phyloP scores from a whole-genome alignment of 2,888 invertebrate genomes.

The Latrodectus elegans region DNA sequence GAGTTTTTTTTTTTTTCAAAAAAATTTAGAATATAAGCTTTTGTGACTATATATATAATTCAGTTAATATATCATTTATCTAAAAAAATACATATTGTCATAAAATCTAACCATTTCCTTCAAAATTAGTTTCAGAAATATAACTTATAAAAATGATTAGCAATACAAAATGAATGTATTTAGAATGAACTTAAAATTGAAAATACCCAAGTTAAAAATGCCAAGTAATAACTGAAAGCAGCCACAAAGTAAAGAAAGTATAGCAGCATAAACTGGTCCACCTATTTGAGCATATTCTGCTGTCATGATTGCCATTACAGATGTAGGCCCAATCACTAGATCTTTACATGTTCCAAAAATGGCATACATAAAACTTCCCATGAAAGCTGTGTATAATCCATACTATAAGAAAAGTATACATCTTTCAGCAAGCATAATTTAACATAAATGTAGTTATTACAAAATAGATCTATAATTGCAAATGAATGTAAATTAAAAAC shows the following conservation, averaged over 20 bases:
- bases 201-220: slow-evolving; percentile 84
- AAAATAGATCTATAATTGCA: background rate
- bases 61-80: no score
- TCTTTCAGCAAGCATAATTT: no score
- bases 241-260: slow-evolving; percentile 88
- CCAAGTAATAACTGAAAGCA: slow-evolving; percentile 88
- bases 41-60: no score
- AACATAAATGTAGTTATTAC: no score
- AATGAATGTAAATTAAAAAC: background rate
- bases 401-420: slow-evolving; percentile 79
- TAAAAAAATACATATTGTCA: no score
- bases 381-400: slow-evolving; percentile 92
- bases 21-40: no score
- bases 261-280: slow-evolving; percentile 80
- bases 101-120: no score
- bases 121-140: no score
- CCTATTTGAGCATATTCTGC: slow-evolving; percentile 72
- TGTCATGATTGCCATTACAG: slow-evolving; percentile 91
- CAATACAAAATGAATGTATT: no score
- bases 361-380: slow-evolving; percentile 92
- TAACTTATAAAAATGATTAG: no score
- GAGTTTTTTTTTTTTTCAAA: no score
- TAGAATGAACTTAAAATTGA: background rate
- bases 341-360: slow-evolving; percentile 94
- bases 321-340: slow-evolving; percentile 94